Percentiles rank a stretch among this genome's conserved stretches.
Evolutionary conservation across 1,140 invertebrate genomes (phyloP).

Genomic region (Trichogramma pretiosum): DNA sequence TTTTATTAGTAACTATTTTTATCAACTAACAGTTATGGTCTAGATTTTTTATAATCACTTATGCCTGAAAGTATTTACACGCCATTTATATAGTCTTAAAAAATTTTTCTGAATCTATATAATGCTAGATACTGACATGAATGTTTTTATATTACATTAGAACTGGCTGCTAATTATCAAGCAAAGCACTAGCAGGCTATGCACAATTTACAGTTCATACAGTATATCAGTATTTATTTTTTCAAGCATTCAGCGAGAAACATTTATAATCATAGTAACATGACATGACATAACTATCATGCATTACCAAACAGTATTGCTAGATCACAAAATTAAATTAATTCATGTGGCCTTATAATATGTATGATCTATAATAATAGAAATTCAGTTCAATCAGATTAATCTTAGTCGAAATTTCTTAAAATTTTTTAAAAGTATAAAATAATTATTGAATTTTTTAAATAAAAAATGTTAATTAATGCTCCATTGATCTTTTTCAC

Average conservation of each 20-base stretch:
- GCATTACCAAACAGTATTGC: too few relatives aligned
- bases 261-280: slow-evolving; percentile 3
- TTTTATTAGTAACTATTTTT: too few relatives aligned
- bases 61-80: slow-evolving; percentile 6
- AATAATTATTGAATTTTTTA: too few relatives aligned
- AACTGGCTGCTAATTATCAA: slow-evolving; percentile 31
- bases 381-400: too few relatives aligned
- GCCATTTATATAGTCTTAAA: slow-evolving; percentile 3
- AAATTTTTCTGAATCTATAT: slow-evolving; percentile 10
- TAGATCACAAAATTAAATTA: too few relatives aligned
- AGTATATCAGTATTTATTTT: slow-evolving; percentile 14
- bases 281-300: slow-evolving; percentile 4
- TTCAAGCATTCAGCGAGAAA: slow-evolving; percentile 6
- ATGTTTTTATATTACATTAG: slow-evolving; percentile 8
- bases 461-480: too few relatives aligned
- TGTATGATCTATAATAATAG: too few relatives aligned
- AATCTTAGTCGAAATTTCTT: too few relatives aligned
- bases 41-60: slow-evolving; percentile 4
- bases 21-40: slow-evolving; percentile 12
- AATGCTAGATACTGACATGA: slow-evolving; percentile 6
- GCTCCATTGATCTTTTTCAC: slow-evolving; percentile 24
- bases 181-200: slow-evolving; percentile 40
- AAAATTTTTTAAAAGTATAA: too few relatives aligned
- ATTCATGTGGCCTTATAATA: background rate
- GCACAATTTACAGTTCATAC: slow-evolving; percentile 30